These are phyloP conservation scores for Trypoxylus dichotomus DNA, from an alignment of 1,140 invertebrate species.

Conservation along the genomic window DNA sequence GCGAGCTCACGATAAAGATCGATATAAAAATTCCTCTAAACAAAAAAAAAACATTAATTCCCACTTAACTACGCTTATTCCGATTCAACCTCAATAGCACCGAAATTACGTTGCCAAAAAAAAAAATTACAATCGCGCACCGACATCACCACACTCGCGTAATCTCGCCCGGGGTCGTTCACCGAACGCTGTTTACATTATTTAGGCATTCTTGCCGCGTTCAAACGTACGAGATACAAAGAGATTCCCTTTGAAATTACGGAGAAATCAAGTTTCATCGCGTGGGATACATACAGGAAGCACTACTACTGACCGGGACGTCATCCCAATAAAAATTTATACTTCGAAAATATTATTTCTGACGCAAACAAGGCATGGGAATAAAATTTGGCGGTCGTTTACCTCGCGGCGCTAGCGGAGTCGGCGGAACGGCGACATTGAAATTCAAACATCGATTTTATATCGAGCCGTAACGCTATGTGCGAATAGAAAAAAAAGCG, in stretches of 20 bases:
- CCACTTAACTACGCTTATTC: neutral
- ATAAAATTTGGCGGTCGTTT: constrained; percentile 6
- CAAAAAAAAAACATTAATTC: neutral
- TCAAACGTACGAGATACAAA: neutral
- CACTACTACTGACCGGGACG: neutral
- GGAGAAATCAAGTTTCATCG: neutral
- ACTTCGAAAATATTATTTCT: neutral
- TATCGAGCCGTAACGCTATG: neutral
- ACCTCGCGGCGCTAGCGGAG: neutral
- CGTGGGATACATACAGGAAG: neutral
- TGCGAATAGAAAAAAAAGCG: neutral
- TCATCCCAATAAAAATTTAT: neutral
- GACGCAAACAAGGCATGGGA: neutral
- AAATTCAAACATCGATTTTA: neutral
- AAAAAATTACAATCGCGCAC: neutral
- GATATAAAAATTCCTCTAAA: too few relatives aligned
- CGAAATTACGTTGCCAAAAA: neutral
- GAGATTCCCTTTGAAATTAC: neutral
- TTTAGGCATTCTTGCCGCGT: neutral
- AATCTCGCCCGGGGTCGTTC: neutral
- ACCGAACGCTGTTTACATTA: neutral
- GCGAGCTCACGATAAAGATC: neutral
- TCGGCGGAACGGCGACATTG: neutral
- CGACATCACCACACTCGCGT: neutral
- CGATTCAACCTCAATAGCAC: neutral